Base-by-base conservation (phyloP, 1,140 invertebrate genomes). In the Ceratina calcarata region DNA sequence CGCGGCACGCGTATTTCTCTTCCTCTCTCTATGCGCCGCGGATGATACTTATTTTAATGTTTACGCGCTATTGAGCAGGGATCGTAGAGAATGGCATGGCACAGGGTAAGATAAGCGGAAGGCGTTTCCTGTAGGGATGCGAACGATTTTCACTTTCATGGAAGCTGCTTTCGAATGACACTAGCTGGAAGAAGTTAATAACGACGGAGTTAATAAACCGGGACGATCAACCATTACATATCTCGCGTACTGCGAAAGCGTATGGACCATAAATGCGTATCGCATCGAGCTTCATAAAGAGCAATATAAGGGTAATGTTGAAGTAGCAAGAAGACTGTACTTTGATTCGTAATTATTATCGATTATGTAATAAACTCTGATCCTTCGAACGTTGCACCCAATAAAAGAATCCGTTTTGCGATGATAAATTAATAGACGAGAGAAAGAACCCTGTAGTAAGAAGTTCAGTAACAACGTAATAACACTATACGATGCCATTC, bases 1-100 rank as follows among this genome's bases (percentile, higher is more conserved):
- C 86, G 78, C 85, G 79, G 75, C 73, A 71, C 83, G 77, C 83
- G 83, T 86, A 82, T 76, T 75, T 77, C 82, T 68, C 57, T 64
- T 45, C 37, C 37, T 45, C 37, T 45, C 37, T 45, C 37, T 45
- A 45, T 10, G 37, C 37, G 65, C 64, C 62, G 51, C 45, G 60
- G 65, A 77, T 27, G 57, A 53, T 71, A 78, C 68, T 78, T 78
- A 45, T 45, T 45, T 78, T 78, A 71, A 78, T 69, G 60, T 71
- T 62, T 60, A 62, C n/a, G 20, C 57, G 67, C 24, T 55, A 51
- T 32, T 57, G 2, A 16, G 67, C 65, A 18, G 24, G 15, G 15
- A 24, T 20, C 37, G 64, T 2, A 22, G n/a, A 32, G 65, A 15
- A 22, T 51, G 57, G 57, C 22, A 37, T 6, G 37, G n/a, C 22